These are phyloP conservation scores for Diorhabda carinulata DNA, from an alignment of 1,140 invertebrate genomes.

Conservation along the genomic window DNA sequence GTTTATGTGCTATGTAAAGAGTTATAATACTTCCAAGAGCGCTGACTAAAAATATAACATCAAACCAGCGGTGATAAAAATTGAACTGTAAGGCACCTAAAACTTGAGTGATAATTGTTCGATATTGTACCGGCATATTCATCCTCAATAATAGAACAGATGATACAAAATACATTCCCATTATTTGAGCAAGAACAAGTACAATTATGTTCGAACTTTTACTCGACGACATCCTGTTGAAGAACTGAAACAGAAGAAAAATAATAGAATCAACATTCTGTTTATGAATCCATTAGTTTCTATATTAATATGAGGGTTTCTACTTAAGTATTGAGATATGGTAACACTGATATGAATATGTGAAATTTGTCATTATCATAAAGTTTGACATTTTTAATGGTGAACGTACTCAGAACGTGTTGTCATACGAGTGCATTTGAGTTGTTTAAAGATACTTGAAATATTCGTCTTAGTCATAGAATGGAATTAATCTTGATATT, in stretches of 20 bases:
- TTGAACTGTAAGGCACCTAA: conserved; percentile 97
- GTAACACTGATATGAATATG: too few species aligned
- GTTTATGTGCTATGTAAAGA: conserved; percentile 90
- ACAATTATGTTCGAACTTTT: conserved; percentile 99
- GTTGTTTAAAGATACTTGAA: too few species aligned
- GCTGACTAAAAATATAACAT: conserved; percentile 98
- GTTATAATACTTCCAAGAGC: conserved; percentile 94
- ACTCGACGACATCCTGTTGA: conserved; percentile 99
- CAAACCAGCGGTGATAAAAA: conserved; percentile 99
- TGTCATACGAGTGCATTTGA: too few species aligned
- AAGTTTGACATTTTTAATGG: too few species aligned
- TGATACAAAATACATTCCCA: conserved; percentile 99
- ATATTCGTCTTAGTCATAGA: too few species aligned
- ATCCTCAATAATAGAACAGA: conserved; percentile 96
- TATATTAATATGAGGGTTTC: too few species aligned
- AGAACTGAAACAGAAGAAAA: conserved; percentile 73
- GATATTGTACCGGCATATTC: conserved; percentile 99
- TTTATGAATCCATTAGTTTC: too few species aligned
- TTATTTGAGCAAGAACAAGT: conserved; percentile 93
- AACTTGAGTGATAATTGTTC: conserved; percentile 96
- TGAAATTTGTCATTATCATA: too few species aligned
- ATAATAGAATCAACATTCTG: neutral
- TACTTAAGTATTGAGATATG: too few species aligned
- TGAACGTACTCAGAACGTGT: too few species aligned
- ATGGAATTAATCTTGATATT: too few species aligned